Evolutionary conservation across 2,797 vertebrate species (phyloP), one percentile per base, ranked within the genome.

Genomic region (Enteromius fasciolatus): DNA sequence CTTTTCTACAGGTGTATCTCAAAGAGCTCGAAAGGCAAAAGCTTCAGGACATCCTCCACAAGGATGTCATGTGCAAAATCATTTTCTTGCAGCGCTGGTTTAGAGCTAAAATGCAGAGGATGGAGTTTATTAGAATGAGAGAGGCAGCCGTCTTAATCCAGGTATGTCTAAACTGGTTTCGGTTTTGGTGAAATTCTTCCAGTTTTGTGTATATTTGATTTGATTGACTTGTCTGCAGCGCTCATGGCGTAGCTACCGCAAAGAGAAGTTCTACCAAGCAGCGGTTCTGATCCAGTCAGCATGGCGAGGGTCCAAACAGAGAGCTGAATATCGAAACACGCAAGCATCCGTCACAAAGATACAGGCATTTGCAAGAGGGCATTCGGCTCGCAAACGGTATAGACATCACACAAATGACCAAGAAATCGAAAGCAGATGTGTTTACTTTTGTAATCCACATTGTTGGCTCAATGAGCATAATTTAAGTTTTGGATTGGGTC

Each of bases 31-130:
- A 97, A 84, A 91, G 97, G 12, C 98, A 99, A 91, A 91, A 93
- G 76, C 94, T 99, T 64, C 96, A 97, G 90, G 98, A 99, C 84
- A 94, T 91, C 0, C 93, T 98, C 86, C 98, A 99, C 91, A 96
- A 93, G 61, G 98, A 99, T 17, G 98, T 99, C 1, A 96, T 99
- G 89, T 90, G 86, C 11, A 99, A 98, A 90, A 99, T 99, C 85
- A 89, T 99, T 86, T 95, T 97, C 63, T 95, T 99, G 17, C 98
- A 99, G 91, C 96, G 95, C 89, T 97, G 97, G 94, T 95, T 97
- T 90, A 95, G 95, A 84, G 94, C 95, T 90, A 93, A 89, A 33
- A 91, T 98, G 63, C 96, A 97, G 80, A 94, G 96, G 84, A 93
- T 93, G 3, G 95, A 95, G 74, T 99, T 96, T 63, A 84, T 98